These are phyloP conservation scores for Meloe dianella DNA, from an alignment of 2,888 invertebrate species.

Conservation along the genomic window DNA sequence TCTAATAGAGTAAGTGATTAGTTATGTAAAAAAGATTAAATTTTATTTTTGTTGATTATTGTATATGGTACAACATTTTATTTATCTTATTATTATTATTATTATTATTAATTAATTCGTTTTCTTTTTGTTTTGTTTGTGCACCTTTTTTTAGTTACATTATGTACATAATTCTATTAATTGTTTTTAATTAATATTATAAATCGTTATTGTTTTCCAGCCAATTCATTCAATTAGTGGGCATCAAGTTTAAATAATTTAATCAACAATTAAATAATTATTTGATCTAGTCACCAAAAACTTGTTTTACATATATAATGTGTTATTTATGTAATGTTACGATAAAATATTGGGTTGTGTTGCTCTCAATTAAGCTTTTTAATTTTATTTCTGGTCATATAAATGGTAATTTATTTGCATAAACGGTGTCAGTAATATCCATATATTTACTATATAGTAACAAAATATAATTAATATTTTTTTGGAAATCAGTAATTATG, in stretches of 20 bases:
- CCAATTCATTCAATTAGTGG: slow-evolving; percentile 48
- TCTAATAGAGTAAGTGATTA: slow-evolving; percentile 52
- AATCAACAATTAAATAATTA: slow-evolving; percentile 18
- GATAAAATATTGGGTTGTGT: slow-evolving; percentile 5
- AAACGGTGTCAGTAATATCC: not conserved
- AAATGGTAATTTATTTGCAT: slow-evolving; percentile 18
- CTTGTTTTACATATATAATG: slow-evolving; percentile 1
- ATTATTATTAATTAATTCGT: slow-evolving; percentile 14
- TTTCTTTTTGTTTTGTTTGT: slow-evolving; percentile 12
- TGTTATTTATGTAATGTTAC: slow-evolving; percentile 1
- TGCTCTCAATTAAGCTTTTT: not conserved
- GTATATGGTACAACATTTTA: slow-evolving; percentile 12
- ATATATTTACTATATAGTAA: not conserved
- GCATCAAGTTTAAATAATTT: slow-evolving; percentile 42
- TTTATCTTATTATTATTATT: slow-evolving; percentile 20
- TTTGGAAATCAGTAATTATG: not conserved
- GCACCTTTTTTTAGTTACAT: slow-evolving; percentile 9
- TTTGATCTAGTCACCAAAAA: slow-evolving; percentile 17
- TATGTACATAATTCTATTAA: slow-evolving; percentile 16
- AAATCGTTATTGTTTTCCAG: slow-evolving; percentile 38
- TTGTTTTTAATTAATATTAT: slow-evolving; percentile 23
- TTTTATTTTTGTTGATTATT: slow-evolving; percentile 18
- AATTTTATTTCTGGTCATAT: not conserved
- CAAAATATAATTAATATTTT: too few species aligned
- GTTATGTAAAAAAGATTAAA: slow-evolving; percentile 5